A percentile compares a stretch with the other conserved stretches of the same genome.
phyloP scores from a whole-genome alignment of 2,888 invertebrate species.

The Pheosia gnoma region DNA sequence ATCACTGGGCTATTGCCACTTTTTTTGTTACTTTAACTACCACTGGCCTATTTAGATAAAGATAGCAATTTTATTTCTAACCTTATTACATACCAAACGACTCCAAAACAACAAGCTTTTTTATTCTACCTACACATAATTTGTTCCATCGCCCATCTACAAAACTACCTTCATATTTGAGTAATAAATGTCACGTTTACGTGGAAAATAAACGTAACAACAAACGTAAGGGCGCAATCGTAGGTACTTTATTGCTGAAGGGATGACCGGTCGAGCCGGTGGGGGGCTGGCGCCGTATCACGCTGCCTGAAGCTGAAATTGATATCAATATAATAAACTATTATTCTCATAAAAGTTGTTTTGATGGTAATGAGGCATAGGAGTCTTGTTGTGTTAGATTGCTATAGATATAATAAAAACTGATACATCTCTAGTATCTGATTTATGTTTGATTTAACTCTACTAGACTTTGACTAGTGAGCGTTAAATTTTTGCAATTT shows the following conservation, averaged over 20 bases:
- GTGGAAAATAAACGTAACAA: constrained; percentile 59
- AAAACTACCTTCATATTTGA: constrained; percentile 14
- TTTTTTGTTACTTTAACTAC: too few species aligned
- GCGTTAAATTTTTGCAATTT: too few species aligned
- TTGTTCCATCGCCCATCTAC: constrained; percentile 21
- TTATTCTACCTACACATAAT: constrained; percentile 7
- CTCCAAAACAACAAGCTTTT: background rate
- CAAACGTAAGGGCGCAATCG: constrained; percentile 46
- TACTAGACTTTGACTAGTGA: too few species aligned
- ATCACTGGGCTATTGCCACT: too few species aligned
- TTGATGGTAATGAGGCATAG: constrained; percentile 23
- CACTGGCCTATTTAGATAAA: background rate
- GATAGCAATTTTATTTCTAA: background rate
- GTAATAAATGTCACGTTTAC: constrained; percentile 45
- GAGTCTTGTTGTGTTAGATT: background rate
- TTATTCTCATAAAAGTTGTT: constrained; percentile 28
- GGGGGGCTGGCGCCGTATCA: constrained; percentile 66
- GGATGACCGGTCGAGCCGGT: constrained; percentile 47
- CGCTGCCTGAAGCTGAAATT: constrained; percentile 47
- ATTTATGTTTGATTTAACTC: too few species aligned
- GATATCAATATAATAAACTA: constrained; percentile 45
- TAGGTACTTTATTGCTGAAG: constrained; percentile 49
- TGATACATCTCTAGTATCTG: background rate
- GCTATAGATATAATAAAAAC: background rate
- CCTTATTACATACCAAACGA: background rate